Evolutionary conservation across 1,140 invertebrate species (phyloP), one percentile per base, ranked within the genome.

Genomic region (Anoplolepis gracilipes): DNA sequence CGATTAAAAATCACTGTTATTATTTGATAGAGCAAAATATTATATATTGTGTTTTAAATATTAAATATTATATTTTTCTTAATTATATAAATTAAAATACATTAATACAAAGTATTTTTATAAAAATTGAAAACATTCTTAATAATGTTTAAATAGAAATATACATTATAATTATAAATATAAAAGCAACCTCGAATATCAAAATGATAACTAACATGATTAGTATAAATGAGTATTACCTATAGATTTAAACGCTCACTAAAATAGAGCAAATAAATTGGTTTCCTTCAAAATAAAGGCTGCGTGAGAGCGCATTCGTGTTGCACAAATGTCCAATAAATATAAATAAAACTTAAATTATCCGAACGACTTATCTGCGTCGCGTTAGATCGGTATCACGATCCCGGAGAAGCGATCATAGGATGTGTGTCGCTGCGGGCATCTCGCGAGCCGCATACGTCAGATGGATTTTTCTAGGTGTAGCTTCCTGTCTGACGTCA

Each of bases 401-500:
- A 55, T 13, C 46, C 46, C 16, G 28, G 46, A 49, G 73, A 76
- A 84, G n/a, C 73, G 87, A 88, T 88, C 59, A 69, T 85, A 86
- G 87, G 49, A 87, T 53, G 69, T 13, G 61, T 22, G n/a, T 46
- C 39, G 22, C 57, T 70, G n/a, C n/a, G n/a, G n/a, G n/a, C 33
- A 36, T 81, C 88, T 81, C 49, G 64, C 49, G 53, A 57, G 73
- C 30, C 13, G 70, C 53, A 19, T 69, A 84, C 76, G 76, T 89
- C 90, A 81, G 87, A 86, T 88, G 90, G 36, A 94, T 93, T 94
- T 94, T 94, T 92, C 93, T 94, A 93, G 93, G 93, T 93, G 93
- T 94, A 94, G 92, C 92, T 92, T 94, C 93, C 93, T 93, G 93
- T 82, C 91, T 94, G 93, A 94, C 93, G 94, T 94, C 94, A 94